These are phyloP conservation scores for Otus sunia DNA, from an alignment of 2,113 vertebrate genomes.

Conservation along the genomic window DNA sequence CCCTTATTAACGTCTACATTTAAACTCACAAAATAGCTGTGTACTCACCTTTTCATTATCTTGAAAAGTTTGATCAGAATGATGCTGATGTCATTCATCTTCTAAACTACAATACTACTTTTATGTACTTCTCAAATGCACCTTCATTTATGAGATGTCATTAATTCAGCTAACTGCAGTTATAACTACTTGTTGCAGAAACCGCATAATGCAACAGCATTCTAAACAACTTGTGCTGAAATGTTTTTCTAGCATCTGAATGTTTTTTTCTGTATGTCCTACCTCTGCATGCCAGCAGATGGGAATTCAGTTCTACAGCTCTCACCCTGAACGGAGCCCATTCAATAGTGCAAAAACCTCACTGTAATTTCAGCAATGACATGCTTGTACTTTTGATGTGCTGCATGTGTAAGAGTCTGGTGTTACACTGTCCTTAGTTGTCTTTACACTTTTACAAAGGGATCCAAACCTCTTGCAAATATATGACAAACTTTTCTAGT, in stretches of 20 bases:
- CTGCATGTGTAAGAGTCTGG: rapidly evolving
- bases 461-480: neutral
- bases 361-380: neutral
- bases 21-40: neutral
- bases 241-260: neutral
- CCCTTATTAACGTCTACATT: neutral
- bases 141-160: neutral
- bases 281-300: neutral
- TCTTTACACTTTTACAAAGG: neutral
- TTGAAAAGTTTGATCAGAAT: neutral
- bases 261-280: neutral
- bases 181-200: neutral
- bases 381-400: neutral
- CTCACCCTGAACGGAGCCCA: neutral
- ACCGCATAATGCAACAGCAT: neutral
- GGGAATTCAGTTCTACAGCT: neutral
- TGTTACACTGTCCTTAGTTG: neutral
- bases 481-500: neutral
- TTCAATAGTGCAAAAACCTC: neutral
- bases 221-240: neutral
- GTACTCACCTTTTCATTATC: neutral
- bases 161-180: neutral
- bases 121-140: neutral
- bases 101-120: neutral
- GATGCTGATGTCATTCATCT: neutral